Base-by-base conservation (phyloP, 2,113 vertebrate genomes). In the Pachycephala philippinensis region DNA sequence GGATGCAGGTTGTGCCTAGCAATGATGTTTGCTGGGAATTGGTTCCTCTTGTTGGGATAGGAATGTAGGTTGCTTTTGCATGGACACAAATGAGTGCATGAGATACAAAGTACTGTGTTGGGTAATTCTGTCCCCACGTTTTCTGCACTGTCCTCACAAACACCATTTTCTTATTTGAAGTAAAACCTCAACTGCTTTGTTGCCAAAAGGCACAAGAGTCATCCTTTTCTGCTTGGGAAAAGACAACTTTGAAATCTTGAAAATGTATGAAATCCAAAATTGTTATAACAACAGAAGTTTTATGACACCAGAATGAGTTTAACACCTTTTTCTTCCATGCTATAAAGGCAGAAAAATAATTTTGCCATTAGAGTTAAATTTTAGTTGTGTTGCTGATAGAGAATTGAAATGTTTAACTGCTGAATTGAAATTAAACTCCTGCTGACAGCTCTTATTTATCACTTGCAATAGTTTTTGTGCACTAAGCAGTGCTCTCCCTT, bases 81-180 rank as follows among this genome's bases (percentile, higher is more conserved):
- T 14, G 31, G 31, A 7, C 63, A 22, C 15, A 50, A 61, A 26
- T 16, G 28, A 11, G 16, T 56, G 26, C 40, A 15, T 3, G 35
- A 61, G 17, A 54, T 2, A 23, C 6, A 9, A 68, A 83, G 3
- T 9, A 6, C 11, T 40, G 3, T 13, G 15, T 2, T 63, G 22
- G 18, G 1, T 26, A 3, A 18, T 49, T 82, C 45, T n/a, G 2
- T 37, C 47, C n/a, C 40, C 19, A 21, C 2, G 0, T 77, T n/a
- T 81, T 17, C 64, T 81, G 22, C 30, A 4, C 5, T 74, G 28
- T n/a, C 15, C 40, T 65, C 40, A 40, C 18, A 37, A 75, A 31
- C 18, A 27, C 13, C 0, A 0, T 50, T 70, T 20, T 59, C 39
- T 89, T 18, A 56, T 6, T 42, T 61, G 39, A 54, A 81, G n/a